Base-by-base conservation (phyloP, 1,140 invertebrate species). In the Drosophila nebulosa region DNA sequence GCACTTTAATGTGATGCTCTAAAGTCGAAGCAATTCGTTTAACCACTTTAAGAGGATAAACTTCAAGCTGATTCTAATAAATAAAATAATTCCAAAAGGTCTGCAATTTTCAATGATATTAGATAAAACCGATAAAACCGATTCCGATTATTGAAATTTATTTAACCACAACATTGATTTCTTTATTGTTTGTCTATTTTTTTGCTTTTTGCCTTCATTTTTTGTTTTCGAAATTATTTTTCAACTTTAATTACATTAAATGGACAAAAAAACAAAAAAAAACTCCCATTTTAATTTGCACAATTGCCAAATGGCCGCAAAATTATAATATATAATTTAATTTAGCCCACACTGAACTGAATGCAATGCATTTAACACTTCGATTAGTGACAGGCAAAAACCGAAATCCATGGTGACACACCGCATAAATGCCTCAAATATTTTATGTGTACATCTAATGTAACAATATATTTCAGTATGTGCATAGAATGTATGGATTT, bases 321-420 rank as follows among this genome's bases (percentile, higher is more conserved):
- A 62, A 62, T 73, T 51, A 50, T 51, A 21, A 56, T 63, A 81
- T 74, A 67, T 78, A 59, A 78, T 84, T 84, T 52, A 64, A 83
- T 83, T 78, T 57, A 50, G 46, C 35, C 26, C 18, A 58, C n/a
- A 46, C 51, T 42, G 16, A 32, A 56, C 36, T n/a, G n/a, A 46
- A 61, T 58, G 42, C 61, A 53, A 52, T 61, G 42, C 36, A 22
- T 27, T 58, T 61, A 77, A 53, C 32, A 55, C 55, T 57, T 46
- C 30, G 59, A 27, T 36, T 30, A 7, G 3, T 26, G 39, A 21
- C 18, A 39, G n/a, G 46, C 64, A 55, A 52, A 65, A 53, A 63
- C 55, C 63, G 51, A 50, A 69, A 77, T 39, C 32, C 64, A 18
- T 36, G 30, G 79, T 66, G 62, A 74, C 65, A 64, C 18, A 9